Percentiles rank a stretch among this genome's conserved stretches.
Conservation (phyloP, 1,140 invertebrate species). For the Brachionus asplanchnoidis region DNA sequence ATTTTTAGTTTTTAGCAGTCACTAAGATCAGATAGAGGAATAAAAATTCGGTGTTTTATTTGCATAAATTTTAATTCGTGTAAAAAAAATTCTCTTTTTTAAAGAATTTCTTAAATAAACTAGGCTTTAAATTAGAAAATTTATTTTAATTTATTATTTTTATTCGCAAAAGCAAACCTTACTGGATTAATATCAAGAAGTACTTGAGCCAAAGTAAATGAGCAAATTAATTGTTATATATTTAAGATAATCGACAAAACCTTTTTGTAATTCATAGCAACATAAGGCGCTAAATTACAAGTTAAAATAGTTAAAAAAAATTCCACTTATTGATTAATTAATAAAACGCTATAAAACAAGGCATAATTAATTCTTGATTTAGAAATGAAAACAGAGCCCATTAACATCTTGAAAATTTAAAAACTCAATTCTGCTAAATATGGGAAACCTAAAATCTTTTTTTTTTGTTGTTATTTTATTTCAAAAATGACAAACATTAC, state of each 20-base stretch:
- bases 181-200: not conserved
- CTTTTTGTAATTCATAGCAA: not conserved
- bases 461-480: not conserved
- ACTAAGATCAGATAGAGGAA: not conserved
- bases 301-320: not conserved
- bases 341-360: not conserved
- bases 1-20: too few species aligned
- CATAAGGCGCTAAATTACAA: not conserved
- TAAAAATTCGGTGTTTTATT: not conserved
- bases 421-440: not conserved
- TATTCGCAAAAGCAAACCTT: not conserved
- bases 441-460: not conserved
- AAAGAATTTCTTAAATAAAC: not conserved
- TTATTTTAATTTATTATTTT: not conserved
- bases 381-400: not conserved
- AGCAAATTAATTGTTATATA: not conserved
- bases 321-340: not conserved
- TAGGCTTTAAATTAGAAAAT: not conserved
- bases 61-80: not conserved
- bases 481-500: not conserved
- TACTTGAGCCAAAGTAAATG: not conserved
- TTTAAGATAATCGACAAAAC: not conserved
- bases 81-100: not conserved
- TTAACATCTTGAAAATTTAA: not conserved
- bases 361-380: not conserved